These are phyloP conservation scores for Dryococelus australis DNA, from an alignment of 2,888 invertebrate species.

Conservation along the genomic window DNA sequence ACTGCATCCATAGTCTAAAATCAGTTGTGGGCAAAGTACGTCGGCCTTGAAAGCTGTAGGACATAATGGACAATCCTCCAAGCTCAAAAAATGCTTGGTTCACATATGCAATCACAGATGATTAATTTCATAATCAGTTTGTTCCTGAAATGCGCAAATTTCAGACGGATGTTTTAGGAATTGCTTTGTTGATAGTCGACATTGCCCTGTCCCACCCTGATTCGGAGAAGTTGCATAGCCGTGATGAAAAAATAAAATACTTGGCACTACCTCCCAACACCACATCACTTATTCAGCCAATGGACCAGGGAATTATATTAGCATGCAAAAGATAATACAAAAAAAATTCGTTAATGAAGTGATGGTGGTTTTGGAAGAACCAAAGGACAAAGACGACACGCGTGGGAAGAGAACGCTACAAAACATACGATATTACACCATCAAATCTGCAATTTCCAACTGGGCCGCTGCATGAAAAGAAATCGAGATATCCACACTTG, in stretches of 20 bases:
- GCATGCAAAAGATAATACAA: conserved; percentile 21
- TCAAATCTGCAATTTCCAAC: conserved; percentile 28
- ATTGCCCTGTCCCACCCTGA: conserved; percentile 5
- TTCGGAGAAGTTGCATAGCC: not conserved
- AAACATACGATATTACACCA: not conserved
- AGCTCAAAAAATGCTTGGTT: conserved; percentile 30
- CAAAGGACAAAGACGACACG: not conserved
- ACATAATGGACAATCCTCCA: conserved; percentile 5
- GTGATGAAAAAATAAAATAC: too few species aligned
- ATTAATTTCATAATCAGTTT: conserved; percentile 18
- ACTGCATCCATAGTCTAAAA: not conserved
- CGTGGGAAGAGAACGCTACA: conserved; percentile 16
- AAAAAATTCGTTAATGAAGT: conserved; percentile 27
- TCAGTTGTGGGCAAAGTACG: conserved; percentile 18
- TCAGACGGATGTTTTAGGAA: not conserved
- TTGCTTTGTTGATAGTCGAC: conserved; percentile 23
- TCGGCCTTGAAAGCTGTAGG: not conserved
- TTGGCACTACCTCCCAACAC: too few species aligned
- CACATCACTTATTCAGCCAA: too few species aligned
- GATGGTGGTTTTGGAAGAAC: too few species aligned
- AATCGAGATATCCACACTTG: too few species aligned
- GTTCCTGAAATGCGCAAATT: not conserved
- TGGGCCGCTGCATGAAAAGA: too few species aligned
- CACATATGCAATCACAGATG: not conserved
- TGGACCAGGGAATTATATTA: conserved; percentile 1